Base-by-base conservation (phyloP, 2,113 vertebrate species). In the Gopherus flavomarginatus region DNA sequence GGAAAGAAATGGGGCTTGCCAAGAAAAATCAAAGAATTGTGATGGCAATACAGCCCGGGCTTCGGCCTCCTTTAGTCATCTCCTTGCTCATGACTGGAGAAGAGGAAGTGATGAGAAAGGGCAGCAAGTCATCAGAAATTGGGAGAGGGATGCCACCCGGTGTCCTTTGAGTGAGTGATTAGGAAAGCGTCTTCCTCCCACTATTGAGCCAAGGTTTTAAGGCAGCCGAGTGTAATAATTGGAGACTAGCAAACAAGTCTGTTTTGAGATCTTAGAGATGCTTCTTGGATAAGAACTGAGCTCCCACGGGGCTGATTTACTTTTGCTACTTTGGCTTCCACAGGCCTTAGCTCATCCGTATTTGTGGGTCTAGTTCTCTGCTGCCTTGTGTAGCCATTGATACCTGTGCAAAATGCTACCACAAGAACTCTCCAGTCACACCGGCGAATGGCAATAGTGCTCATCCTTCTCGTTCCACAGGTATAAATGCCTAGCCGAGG, bases 111-210 rank as follows among this genome's bases (percentile, higher is more conserved):
- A 44, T 44, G 38, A 44, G 72, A 75, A 21, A 42, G 10, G 21
- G 11, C 11, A 19, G 35, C 62, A 69, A 69, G 31, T 69, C 11
- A 44, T 77, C 19, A 24, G 22, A 77, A 44, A 42, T 6, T 79
- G 6, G 1, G 5, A 29, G 42, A 4, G 3, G 22, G 6, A 38
- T 17, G 56, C 31, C 49, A 27, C n/a, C 38, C 6, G 22, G 5
- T 42, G 38, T 77, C 72, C 24, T 77, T 24, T 3, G 19, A 8
- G 72, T 75, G 38, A 38, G 22, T 22, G 11, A 69, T 4, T n/a
- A 19, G 12, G 35, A 19, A 1, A n/a, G 16, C 17, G 11, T 69
- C 4, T 8, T 17, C 35, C 35, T 69, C 35, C 42, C 11, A 10
- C 38, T 77, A 77, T 2, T 12, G 38, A n/a, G 21, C 11, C 47